phyloP scores from a whole-genome alignment of 2,888 invertebrate genomes.

The Acronicta psi region DNA sequence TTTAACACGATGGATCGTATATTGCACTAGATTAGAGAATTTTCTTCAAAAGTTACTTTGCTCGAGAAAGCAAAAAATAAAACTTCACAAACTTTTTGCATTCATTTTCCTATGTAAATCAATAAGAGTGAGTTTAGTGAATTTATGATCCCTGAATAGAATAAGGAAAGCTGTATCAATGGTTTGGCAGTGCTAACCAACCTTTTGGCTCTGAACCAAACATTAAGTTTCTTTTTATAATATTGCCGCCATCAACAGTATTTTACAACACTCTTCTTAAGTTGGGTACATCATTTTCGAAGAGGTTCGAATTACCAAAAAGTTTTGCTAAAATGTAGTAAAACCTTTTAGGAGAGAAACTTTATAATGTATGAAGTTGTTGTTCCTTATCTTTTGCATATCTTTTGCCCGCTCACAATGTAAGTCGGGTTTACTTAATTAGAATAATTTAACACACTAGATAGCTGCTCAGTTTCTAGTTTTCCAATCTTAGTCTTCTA shows the following conservation, averaged over 20 bases:
- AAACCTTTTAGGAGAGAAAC: conserved; percentile 7
- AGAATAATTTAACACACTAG: conserved; percentile 26
- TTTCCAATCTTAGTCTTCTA: conserved; percentile 32
- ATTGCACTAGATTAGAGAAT: too few relatives aligned
- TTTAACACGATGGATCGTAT: too few relatives aligned
- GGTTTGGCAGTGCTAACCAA: not conserved
- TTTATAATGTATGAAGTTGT: conserved; percentile 1
- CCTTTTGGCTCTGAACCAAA: not conserved
- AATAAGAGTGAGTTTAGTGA: too few relatives aligned
- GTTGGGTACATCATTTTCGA: not conserved
- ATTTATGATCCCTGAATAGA: too few relatives aligned
- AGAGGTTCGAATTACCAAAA: not conserved
- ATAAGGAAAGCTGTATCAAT: not conserved
- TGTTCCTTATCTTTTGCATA: conserved; percentile 3
- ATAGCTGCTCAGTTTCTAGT: conserved; percentile 16
- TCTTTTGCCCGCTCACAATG: conserved; percentile 16
- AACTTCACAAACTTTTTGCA: too few relatives aligned
- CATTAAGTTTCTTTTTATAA: not conserved
- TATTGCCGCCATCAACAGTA: not conserved
- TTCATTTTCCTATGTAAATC: too few relatives aligned
- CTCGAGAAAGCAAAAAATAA: too few relatives aligned
- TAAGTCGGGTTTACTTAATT: conserved; percentile 26
- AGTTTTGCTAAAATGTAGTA: not conserved
- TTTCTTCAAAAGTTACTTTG: too few relatives aligned
- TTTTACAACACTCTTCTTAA: too few relatives aligned